Conservation (phyloP, 2,797 vertebrate genomes). For the Sebastes nivosus region DNA sequence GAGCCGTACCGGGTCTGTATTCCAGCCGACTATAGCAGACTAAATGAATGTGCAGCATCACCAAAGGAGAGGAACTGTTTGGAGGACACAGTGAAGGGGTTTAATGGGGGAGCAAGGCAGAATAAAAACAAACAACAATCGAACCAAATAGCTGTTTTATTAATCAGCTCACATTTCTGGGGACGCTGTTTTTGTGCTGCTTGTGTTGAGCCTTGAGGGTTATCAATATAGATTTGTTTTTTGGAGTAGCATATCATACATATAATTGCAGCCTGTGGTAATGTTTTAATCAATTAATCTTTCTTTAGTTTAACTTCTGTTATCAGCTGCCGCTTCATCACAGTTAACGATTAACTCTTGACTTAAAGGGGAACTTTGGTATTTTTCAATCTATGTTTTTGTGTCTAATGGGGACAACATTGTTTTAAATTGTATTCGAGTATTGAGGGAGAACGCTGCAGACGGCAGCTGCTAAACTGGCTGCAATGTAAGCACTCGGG, state of each 20-base stretch:
- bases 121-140: slow-evolving; percentile 14
- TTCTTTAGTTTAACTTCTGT: background rate
- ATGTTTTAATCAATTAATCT: background rate
- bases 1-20: background rate
- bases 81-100: slow-evolving; percentile 10
- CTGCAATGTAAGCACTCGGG: no score
- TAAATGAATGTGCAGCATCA: slow-evolving; percentile 25
- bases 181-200: background rate
- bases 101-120: background rate
- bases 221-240: slow-evolving; percentile 9
- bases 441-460: background rate
- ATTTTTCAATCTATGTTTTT: background rate
- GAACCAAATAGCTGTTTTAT: background rate
- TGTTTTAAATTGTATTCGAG: background rate
- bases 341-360: slow-evolving; percentile 49
- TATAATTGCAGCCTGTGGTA: background rate
- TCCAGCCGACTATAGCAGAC: slow-evolving; percentile 13
- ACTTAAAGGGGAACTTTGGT: background rate
- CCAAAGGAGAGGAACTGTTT: slow-evolving; percentile 21
- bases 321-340: slow-evolving; percentile 28
- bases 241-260: background rate
- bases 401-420: background rate
- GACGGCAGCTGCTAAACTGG: no score
- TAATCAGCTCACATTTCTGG: background rate
- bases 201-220: slow-evolving; percentile 3